Conservation (phyloP, 2,888 invertebrate species). For the Cosmia pyralina region DNA sequence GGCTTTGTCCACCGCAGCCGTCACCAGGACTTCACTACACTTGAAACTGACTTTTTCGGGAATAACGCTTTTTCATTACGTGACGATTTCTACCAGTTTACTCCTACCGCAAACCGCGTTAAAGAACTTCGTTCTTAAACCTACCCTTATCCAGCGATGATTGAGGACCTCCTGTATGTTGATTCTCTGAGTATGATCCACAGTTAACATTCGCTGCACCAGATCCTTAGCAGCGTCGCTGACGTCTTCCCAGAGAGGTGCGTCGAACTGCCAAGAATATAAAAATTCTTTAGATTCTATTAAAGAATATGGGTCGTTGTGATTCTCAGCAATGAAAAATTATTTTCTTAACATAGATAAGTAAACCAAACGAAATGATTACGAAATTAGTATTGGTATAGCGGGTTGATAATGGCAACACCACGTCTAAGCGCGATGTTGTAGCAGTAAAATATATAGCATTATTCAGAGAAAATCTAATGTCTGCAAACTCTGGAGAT, state of each 20-base stretch:
- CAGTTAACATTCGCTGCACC: conserved; percentile 97
- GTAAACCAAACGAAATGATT: neutral
- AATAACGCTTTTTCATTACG: too few relatives aligned
- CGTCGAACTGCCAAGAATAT: conserved; percentile 92
- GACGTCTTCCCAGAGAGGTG: conserved; percentile 97
- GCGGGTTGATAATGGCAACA: neutral
- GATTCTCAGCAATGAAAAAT: neutral
- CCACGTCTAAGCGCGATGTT: neutral
- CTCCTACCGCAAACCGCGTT: too few relatives aligned
- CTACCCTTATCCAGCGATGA: conserved; percentile 99
- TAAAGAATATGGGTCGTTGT: neutral
- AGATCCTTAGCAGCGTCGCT: conserved; percentile 99
- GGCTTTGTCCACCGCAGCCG: too few relatives aligned
- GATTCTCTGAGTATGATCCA: conserved; percentile 97
- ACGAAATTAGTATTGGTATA: neutral
- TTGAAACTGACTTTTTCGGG: too few relatives aligned
- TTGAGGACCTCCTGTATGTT: conserved; percentile 98
- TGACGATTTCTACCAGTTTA: too few relatives aligned
- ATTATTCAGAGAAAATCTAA: neutral
- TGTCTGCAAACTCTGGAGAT: neutral
- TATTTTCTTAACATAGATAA: neutral
- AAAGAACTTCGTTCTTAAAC: conserved; percentile 60
- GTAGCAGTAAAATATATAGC: neutral
- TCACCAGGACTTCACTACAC: too few relatives aligned
- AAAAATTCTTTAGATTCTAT: too few relatives aligned